phyloP scores from a whole-genome alignment of 2,888 invertebrate genomes.

The Bursaphelenchus okinawaensis region DNA sequence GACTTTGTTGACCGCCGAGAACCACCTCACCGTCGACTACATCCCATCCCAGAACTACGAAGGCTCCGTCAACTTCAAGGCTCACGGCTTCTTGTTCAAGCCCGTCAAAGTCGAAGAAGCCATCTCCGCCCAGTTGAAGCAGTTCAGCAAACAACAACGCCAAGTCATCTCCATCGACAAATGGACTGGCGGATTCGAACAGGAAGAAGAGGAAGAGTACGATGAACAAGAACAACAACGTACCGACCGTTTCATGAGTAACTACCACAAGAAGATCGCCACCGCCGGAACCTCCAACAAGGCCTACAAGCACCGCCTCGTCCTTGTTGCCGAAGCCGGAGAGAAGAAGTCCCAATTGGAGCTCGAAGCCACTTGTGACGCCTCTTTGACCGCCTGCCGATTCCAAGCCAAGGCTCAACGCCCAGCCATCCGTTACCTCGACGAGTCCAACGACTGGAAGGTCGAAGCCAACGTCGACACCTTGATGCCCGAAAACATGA shows the following conservation, averaged over 20 bases:
- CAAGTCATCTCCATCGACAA: constrained; percentile 14
- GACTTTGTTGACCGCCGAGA: constrained; percentile 26
- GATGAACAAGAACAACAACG: background rate
- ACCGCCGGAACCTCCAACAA: constrained; percentile 4
- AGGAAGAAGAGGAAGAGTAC: constrained; percentile 18
- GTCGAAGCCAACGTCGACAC: constrained; percentile 25
- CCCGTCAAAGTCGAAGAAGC: background rate
- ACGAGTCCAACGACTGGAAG: constrained; percentile 32
- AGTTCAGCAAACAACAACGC: constrained; percentile 23
- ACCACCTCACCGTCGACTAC: constrained; percentile 30
- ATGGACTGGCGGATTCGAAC: constrained; percentile 4
- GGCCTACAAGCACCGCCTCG: constrained; percentile 17
- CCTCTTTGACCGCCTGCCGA: background rate
- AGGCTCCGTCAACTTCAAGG: constrained; percentile 5
- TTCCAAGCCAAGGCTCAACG: constrained; percentile 12
- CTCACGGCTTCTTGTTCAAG: constrained; percentile 11
- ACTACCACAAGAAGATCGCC: constrained; percentile 3
- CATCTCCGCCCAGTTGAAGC: constrained; percentile 5
- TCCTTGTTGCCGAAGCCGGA: constrained; percentile 14
- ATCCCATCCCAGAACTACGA: constrained; percentile 8
- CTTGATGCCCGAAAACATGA: constrained; percentile 30
- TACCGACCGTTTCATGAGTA: background rate
- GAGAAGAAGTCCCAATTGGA: constrained; percentile 19
- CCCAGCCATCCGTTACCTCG: constrained; percentile 19
- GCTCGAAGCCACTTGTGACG: constrained; percentile 14